Evolutionary conservation across 2,888 invertebrate species (phyloP).

Genomic region (Calliphora vomitoria): DNA sequence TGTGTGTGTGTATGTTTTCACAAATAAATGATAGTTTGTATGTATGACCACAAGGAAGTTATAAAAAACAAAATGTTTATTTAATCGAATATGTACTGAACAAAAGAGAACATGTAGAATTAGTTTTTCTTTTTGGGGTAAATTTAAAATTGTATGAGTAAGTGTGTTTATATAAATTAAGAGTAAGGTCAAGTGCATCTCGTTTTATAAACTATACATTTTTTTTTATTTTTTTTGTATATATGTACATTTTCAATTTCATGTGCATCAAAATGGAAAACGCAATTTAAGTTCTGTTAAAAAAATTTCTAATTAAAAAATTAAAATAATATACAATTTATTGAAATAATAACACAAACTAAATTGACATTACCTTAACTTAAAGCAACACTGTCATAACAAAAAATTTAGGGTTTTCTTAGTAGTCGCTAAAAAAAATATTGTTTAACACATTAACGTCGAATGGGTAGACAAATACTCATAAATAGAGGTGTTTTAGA

Average conservation of each 20-base stretch:
- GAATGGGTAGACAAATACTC: too few relatives aligned
- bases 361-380: background rate
- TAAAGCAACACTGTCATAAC: background rate
- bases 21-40: constrained; percentile 31
- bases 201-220: too few relatives aligned
- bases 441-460: too few relatives aligned
- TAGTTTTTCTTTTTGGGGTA: constrained; percentile 14
- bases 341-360: constrained; percentile 41
- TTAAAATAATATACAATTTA: constrained; percentile 1
- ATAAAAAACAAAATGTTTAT: constrained; percentile 53
- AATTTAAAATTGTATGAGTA: background rate
- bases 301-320: constrained; percentile 31
- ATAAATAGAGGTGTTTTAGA: too few relatives aligned
- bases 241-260: constrained; percentile 5
- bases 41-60: constrained; percentile 58
- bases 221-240: background rate
- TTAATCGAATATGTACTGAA: constrained; percentile 46
- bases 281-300: constrained; percentile 13
- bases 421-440: too few relatives aligned
- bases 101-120: constrained; percentile 28
- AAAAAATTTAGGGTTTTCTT: too few relatives aligned
- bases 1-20: too few relatives aligned
- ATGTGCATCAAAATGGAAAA: constrained; percentile 33
- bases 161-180: constrained; percentile 23
- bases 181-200: constrained; percentile 61